Evolutionary conservation across 1,140 invertebrate genomes (phyloP), one percentile per base, ranked within the genome.

Genomic region (Tenebrio molitor): DNA sequence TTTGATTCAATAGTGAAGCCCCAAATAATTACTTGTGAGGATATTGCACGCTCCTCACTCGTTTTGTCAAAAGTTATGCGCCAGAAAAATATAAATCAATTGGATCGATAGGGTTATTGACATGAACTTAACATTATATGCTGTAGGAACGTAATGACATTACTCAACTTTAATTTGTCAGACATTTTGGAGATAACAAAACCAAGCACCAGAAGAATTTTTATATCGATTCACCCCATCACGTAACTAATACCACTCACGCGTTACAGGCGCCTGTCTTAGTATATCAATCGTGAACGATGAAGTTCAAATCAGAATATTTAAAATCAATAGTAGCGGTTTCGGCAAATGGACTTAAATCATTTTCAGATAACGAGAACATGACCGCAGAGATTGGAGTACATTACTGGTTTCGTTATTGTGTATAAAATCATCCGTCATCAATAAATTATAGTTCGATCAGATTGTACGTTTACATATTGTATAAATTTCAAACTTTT

Each of bases 161-260:
- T 29, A 29, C 8, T 29, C 25, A 29, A 8, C 25, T 39, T 39
- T 39, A 12, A n/a, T 39, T 39, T 12, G 36, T n/a, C 12, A 12
- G 25, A 58, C 23, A 25, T 25, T 58, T 58, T 58, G 23, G 50
- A 14, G 23, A 58, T 29, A 58, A 58, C 50, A 58, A 58, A 58
- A 58, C 50, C 50, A 25, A 58, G 50, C 50, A 58, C 25, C 50
- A 33, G n/a, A 46, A 17, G 50, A 58, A 58, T 58, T 29, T 58
- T 58, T 58, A 14, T 58, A 58, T 29, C 12, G 50, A 58, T 58
- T 58, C 14, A 21, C n/a, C 23, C 10, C 21, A 23, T 29, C 23
- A 58, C 23, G 50, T 58, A 58, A 58, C 46, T n/a, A 53, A 53
- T 53, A 23, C 50, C 50, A 58, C 21, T 58, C 23, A 58, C 23